These are phyloP conservation scores for Macrocentrus cingulum DNA, from an alignment of 1,140 invertebrate species.

Conservation along the genomic window DNA sequence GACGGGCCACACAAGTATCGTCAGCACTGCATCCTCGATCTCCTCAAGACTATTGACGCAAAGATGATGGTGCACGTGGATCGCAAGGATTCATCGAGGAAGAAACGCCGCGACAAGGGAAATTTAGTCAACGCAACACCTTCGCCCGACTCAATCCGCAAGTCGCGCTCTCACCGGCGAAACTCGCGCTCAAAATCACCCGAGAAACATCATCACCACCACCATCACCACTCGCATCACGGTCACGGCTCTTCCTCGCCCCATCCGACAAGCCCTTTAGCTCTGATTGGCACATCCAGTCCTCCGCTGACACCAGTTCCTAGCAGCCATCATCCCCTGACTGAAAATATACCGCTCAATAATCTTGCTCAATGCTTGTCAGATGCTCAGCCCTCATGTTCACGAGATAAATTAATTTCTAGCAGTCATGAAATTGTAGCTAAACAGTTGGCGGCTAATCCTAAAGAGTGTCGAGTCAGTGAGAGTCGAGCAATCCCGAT, in stretches of 20 bases:
- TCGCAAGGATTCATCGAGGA: constrained; percentile 29
- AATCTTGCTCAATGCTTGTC: not conserved
- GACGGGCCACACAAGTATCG: constrained; percentile 35
- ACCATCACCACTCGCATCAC: constrained; percentile 19
- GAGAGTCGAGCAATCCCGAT: not conserved
- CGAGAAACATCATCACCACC: constrained; percentile 21
- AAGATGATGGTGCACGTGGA: constrained; percentile 43
- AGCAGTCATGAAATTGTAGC: not conserved
- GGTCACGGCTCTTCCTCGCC: not conserved
- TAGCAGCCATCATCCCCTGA: not conserved
- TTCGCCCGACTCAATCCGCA: constrained; percentile 33
- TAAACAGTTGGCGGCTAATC: not conserved
- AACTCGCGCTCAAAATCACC: constrained; percentile 33
- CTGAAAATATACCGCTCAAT: not conserved
- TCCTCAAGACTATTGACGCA: constrained; percentile 49
- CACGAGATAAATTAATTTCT: constrained; percentile 15
- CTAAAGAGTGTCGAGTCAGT: not conserved
- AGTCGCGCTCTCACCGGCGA: constrained; percentile 10
- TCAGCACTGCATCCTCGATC: constrained; percentile 46
- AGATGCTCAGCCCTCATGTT: not conserved
- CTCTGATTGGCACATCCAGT: not conserved
- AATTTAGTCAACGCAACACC: constrained; percentile 29
- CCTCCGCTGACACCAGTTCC: not conserved
- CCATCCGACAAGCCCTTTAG: not conserved
- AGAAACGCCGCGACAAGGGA: constrained; percentile 24